Evolutionary conservation across 2,113 vertebrate species (phyloP).

Genomic region (Eubucco bourcierii): DNA sequence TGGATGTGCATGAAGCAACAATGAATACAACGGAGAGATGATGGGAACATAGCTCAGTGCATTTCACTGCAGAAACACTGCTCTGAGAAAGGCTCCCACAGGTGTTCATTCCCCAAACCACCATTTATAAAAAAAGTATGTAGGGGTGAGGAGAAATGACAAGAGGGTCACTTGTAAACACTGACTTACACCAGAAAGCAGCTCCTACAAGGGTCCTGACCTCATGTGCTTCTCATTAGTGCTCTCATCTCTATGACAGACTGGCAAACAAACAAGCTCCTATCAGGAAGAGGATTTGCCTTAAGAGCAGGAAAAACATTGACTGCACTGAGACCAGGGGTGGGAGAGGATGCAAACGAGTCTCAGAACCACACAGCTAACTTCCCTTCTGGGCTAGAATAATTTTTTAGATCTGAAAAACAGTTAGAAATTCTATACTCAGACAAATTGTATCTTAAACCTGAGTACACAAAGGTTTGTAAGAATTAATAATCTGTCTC

Average conservation of each 20-base stretch:
- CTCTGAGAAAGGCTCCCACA: background rate
- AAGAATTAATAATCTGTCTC: background rate
- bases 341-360: background rate
- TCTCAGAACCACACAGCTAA: background rate
- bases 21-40: background rate
- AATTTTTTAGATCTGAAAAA: background rate
- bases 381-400: background rate
- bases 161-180: background rate
- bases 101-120: background rate
- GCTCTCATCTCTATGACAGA: fast-evolving
- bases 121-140: background rate
- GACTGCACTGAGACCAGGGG: background rate
- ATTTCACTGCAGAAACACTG: background rate
- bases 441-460: background rate
- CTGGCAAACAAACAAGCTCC: fast-evolving
- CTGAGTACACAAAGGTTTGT: background rate
- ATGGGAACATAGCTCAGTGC: background rate
- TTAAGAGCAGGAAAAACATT: background rate
- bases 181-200: background rate
- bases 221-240: background rate
- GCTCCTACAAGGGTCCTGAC: background rate
- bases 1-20: background rate
- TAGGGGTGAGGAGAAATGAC: background rate
- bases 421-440: background rate
- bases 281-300: background rate